These are phyloP conservation scores for Umimayanthus chanpuru DNA, from an alignment of 92 coral and sea anemone species.

Conservation along the genomic window DNA sequence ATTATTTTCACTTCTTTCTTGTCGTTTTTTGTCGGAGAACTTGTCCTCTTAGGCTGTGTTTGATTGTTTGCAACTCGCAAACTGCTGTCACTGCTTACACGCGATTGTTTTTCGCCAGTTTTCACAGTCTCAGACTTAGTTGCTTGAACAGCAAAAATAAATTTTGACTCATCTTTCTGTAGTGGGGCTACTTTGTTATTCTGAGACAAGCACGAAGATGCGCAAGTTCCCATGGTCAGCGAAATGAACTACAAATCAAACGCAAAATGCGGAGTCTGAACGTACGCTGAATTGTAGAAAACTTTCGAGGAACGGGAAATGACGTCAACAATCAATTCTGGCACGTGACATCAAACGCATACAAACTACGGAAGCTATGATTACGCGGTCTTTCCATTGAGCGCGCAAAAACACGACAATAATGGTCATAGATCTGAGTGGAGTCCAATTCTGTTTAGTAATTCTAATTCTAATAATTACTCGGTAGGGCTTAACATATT, in stretches of 20 bases:
- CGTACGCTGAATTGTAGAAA: background rate
- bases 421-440: too few species aligned
- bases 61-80: background rate
- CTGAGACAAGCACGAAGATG: background rate
- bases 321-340: slow-evolving; percentile 32
- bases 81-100: background rate
- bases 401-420: too few species aligned
- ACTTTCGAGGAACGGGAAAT: background rate
- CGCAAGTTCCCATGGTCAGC: slow-evolving; percentile 19
- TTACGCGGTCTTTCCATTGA: too few species aligned
- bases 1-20: background rate
- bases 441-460: too few species aligned
- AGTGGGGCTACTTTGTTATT: background rate
- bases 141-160: background rate
- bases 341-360: background rate
- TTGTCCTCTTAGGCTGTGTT: background rate
- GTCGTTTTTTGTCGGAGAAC: background rate
- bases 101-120: background rate
- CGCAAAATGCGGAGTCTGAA: background rate
- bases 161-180: background rate
- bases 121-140: background rate
- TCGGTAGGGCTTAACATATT: too few species aligned
- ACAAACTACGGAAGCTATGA: too few species aligned
- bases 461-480: too few species aligned
- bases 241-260: background rate